Conservation (phyloP, 2,113 vertebrate species). For the Sylvia atricapilla region DNA sequence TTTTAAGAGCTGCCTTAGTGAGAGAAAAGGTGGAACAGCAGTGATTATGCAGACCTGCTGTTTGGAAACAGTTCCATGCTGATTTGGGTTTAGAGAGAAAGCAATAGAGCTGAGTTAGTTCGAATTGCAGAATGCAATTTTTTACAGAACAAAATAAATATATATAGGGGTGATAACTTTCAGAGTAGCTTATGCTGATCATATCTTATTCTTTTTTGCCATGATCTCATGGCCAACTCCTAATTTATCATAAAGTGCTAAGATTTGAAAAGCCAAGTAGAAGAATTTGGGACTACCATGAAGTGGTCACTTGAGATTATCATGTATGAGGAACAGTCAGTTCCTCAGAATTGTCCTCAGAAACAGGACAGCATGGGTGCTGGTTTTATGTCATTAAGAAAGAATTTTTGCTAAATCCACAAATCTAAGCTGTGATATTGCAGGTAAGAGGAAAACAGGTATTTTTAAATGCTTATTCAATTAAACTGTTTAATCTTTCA, state of each 20-base stretch:
- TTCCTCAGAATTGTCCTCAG: too few relatives aligned
- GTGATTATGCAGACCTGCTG: neutral
- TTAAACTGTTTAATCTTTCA: neutral
- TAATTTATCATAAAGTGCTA: neutral
- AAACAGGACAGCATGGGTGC: neutral
- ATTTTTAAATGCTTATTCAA: neutral
- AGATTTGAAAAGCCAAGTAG: neutral
- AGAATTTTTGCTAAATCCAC: neutral
- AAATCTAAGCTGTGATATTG: neutral
- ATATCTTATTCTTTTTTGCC: neutral
- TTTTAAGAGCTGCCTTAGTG: neutral
- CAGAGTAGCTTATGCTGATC: neutral
- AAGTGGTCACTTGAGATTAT: neutral
- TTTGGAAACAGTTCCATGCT: neutral
- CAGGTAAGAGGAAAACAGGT: neutral
- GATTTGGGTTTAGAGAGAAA: neutral
- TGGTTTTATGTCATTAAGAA: neutral
- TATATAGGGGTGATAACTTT: neutral
- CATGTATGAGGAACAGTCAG: neutral
- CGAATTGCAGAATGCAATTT: neutral
- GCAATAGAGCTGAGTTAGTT: neutral
- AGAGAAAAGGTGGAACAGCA: neutral
- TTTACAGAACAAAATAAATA: neutral
- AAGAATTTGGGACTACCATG: neutral
- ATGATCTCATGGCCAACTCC: neutral